phyloP scores from a whole-genome alignment of 2,888 invertebrate genomes.

The Gonocerus acuteangulatus region DNA sequence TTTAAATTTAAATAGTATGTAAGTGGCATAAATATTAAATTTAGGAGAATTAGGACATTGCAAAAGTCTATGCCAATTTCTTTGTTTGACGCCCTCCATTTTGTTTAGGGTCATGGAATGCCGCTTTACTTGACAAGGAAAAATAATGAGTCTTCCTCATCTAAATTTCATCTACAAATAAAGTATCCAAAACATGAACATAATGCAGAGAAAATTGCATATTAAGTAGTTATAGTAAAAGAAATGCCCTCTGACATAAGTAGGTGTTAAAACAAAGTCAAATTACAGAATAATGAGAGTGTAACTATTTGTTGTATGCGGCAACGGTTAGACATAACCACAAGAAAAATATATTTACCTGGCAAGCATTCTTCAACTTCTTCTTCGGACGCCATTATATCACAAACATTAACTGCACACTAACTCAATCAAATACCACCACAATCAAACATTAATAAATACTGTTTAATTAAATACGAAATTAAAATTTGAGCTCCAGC shows the following conservation, averaged over 20 bases:
- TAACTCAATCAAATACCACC: slow-evolving; percentile 10
- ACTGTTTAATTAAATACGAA: slow-evolving; percentile 15
- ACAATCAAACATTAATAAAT: slow-evolving; percentile 7
- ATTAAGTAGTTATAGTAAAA: neutral
- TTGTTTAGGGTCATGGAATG: slow-evolving; percentile 66
- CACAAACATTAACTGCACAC: slow-evolving; percentile 12
- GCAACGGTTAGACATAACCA: slow-evolving; percentile 31
- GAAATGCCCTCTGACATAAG: neutral
- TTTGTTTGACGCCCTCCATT: slow-evolving; percentile 71
- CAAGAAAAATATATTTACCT: slow-evolving; percentile 52
- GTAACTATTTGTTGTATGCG: slow-evolving; percentile 32
- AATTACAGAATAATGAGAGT: slow-evolving; percentile 15
- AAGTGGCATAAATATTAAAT: neutral
- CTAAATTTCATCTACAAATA: slow-evolving; percentile 26
- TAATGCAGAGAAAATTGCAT: neutral
- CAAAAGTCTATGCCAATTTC: slow-evolving; percentile 56
- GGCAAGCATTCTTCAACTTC: slow-evolving; percentile 79
- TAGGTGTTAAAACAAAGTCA: neutral
- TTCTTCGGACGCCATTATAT: slow-evolving; percentile 73
- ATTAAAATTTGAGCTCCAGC: slow-evolving; percentile 3
- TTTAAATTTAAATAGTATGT: neutral
- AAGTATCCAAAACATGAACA: neutral
- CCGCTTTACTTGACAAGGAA: slow-evolving; percentile 48
- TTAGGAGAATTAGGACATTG: slow-evolving; percentile 8
- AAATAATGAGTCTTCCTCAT: slow-evolving; percentile 44